A percentile compares a stretch with the other conserved stretches of the same genome.
These are phyloP conservation scores for Oryzaephilus surinamensis DNA, from an alignment of 1,140 invertebrate genomes.

Conservation along the genomic window DNA sequence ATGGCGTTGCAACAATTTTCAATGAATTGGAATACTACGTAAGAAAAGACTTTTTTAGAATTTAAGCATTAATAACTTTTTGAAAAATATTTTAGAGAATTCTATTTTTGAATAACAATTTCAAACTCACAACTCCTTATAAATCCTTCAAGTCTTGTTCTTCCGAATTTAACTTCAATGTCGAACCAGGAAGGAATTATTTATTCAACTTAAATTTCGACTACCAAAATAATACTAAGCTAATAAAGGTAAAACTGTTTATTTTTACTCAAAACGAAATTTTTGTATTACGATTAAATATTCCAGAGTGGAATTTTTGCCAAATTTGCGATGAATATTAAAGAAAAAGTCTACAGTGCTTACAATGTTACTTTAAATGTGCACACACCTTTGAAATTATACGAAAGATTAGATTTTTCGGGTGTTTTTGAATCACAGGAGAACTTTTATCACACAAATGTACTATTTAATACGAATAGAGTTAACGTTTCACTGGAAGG, in stretches of 20 bases:
- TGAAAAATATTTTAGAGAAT: slow-evolving; percentile 46
- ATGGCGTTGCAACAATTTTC: slow-evolving; percentile 43
- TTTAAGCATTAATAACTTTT: slow-evolving; percentile 3
- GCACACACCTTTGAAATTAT: too few species aligned
- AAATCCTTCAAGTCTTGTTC: slow-evolving; percentile 44
- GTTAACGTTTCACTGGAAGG: too few species aligned
- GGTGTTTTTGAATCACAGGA: too few species aligned
- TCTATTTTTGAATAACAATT: slow-evolving; percentile 52
- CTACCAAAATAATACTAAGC: slow-evolving; percentile 41
- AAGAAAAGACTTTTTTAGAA: slow-evolving; percentile 16
- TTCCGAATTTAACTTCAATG: slow-evolving; percentile 47
- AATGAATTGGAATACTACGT: slow-evolving; percentile 37
- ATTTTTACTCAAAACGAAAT: too few species aligned
- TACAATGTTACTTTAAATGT: too few species aligned
- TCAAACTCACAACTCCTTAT: slow-evolving; percentile 55
- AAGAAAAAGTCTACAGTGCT: too few species aligned
- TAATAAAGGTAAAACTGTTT: slow-evolving; percentile 49
- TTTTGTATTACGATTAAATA: too few species aligned
- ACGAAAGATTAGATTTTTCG: too few species aligned
- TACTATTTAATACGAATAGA: too few species aligned
- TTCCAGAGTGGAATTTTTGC: too few species aligned
- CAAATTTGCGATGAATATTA: too few species aligned
- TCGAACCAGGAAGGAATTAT: slow-evolving; percentile 45
- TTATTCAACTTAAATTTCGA: slow-evolving; percentile 42
- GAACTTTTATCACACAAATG: too few species aligned